Conservation (phyloP, 2,113 vertebrate species). For the Tragelaphus imberbis region DNA sequence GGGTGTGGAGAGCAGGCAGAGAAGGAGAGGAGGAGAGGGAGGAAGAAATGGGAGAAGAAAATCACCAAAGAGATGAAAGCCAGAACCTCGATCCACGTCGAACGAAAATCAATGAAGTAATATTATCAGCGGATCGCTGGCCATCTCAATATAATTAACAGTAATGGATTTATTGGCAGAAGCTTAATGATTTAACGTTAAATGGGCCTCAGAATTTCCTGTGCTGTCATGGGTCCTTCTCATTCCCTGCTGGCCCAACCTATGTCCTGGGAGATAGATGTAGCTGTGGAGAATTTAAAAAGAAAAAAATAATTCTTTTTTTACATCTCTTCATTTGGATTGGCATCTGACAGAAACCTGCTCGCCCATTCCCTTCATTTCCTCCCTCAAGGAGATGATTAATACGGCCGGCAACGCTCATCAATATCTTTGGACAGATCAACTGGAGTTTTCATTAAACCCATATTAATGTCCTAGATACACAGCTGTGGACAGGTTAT, state of each 20-base stretch:
- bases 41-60: neutral
- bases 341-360: constrained; percentile 64
- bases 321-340: constrained; percentile 54
- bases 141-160: constrained; percentile 81
- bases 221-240: neutral
- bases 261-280: constrained; percentile 3
- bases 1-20: neutral
- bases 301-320: neutral
- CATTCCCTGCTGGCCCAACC: neutral
- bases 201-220: constrained; percentile 67
- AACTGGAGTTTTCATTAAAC: constrained; percentile 85
- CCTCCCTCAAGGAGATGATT: constrained; percentile 81
- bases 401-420: constrained; percentile 79
- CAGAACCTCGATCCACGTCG: fast-evolving
- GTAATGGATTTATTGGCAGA: constrained; percentile 81
- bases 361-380: constrained; percentile 73
- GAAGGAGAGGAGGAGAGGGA: neutral
- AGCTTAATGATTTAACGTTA: constrained; percentile 74
- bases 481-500: constrained; percentile 80
- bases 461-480: constrained; percentile 81
- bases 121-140: constrained; percentile 75
- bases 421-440: constrained; percentile 87
- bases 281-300: neutral
- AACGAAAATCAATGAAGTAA: constrained; percentile 72
- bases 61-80: neutral